These are phyloP conservation scores for Xenopus laevis DNA, from an alignment of 2,113 vertebrate species.

Conservation along the genomic window DNA sequence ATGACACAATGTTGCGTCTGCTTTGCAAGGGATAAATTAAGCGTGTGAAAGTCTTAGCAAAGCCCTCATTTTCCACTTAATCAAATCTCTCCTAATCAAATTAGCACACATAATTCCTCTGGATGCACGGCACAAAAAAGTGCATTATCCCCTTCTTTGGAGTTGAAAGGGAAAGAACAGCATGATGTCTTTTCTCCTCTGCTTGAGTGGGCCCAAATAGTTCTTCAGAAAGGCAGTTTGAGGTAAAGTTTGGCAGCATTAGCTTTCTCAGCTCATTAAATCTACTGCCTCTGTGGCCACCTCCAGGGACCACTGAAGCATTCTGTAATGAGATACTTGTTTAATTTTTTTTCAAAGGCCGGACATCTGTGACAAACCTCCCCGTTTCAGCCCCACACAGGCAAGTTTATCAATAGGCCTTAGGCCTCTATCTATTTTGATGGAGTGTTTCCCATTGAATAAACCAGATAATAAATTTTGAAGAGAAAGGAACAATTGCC, in stretches of 20 bases:
- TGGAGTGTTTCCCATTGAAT: slow-evolving; percentile 99
- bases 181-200: slow-evolving; percentile 88
- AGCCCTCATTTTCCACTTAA: slow-evolving; percentile 99
- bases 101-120: slow-evolving; percentile 99
- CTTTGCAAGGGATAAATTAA: slow-evolving; percentile 99
- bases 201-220: slow-evolving; percentile 91
- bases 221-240: slow-evolving; percentile 89
- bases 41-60: slow-evolving; percentile 99
- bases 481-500: slow-evolving; percentile 94
- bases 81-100: slow-evolving; percentile 99
- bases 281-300: slow-evolving; percentile 88
- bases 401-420: slow-evolving; percentile 95
- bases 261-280: slow-evolving; percentile 99
- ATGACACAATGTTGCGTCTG: slow-evolving; percentile 98
- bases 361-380: slow-evolving; percentile 97
- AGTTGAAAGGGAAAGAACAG: slow-evolving; percentile 95
- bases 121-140: slow-evolving; percentile 95
- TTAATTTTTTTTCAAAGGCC: slow-evolving; percentile 98
- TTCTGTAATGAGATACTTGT: slow-evolving; percentile 99
- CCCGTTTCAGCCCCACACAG: slow-evolving; percentile 88
- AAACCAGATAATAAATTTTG: slow-evolving; percentile 98
- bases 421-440: slow-evolving; percentile 93
- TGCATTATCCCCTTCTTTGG: slow-evolving; percentile 94
- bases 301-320: slow-evolving; percentile 96
- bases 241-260: slow-evolving; percentile 94